A percentile compares a stretch with the other conserved stretches of the same genome.
These are phyloP conservation scores for Sycobia sp. DNA, from an alignment of 1,140 invertebrate species.

Conservation along the genomic window DNA sequence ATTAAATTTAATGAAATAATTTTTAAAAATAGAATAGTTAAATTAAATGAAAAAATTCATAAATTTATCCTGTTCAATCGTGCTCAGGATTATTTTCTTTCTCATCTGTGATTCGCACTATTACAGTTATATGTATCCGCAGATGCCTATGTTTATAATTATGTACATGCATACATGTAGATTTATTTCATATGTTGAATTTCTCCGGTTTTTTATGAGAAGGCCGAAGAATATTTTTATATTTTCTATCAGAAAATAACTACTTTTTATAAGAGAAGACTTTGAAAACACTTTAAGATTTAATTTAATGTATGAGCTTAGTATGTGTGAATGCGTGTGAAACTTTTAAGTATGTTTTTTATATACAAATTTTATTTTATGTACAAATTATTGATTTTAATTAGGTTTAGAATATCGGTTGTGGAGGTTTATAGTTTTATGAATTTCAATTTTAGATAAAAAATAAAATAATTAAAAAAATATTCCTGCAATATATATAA, in stretches of 20 bases:
- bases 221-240: background rate
- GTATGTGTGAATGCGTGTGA: conserved; percentile 21
- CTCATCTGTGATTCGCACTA: conserved; percentile 22
- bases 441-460: conserved; percentile 35
- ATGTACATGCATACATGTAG: too few relatives aligned
- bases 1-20: conserved; percentile 1
- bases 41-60: background rate
- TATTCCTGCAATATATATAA: too few relatives aligned
- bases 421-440: conserved; percentile 13
- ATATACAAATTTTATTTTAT: conserved; percentile 25
- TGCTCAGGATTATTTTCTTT: conserved; percentile 18
- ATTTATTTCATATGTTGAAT: background rate
- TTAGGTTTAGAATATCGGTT: conserved; percentile 11
- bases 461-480: conserved; percentile 42
- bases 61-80: background rate
- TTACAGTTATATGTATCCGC: conserved; percentile 10
- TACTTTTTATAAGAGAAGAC: conserved; percentile 19
- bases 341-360: conserved; percentile 19
- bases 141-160: too few relatives aligned
- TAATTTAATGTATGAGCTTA: conserved; percentile 20
- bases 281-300: conserved; percentile 12
- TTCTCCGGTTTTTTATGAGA: background rate
- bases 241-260: conserved; percentile 5
- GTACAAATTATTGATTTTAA: conserved; percentile 21
- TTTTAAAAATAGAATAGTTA: background rate